Percentiles rank a stretch among this genome's conserved stretches.
Conservation (phyloP, 2,888 invertebrate species). For the Epistrophella euchroma region DNA sequence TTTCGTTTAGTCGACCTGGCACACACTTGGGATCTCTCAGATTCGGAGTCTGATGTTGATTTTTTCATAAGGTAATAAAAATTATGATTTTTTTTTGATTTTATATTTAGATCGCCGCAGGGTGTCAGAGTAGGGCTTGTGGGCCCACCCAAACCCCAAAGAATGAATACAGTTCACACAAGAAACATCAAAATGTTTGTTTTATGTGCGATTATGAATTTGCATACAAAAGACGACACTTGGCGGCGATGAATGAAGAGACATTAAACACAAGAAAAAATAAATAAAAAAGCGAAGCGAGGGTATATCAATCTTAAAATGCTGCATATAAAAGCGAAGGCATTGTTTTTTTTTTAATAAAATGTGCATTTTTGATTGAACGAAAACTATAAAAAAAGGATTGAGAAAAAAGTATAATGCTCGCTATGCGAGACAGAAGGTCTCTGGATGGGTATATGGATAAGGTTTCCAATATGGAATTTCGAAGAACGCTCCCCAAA, state of each 20-base stretch:
- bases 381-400: conserved; percentile 13
- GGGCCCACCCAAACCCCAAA: conserved; percentile 62
- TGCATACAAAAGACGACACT: conserved; percentile 71
- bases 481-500: conserved; percentile 27
- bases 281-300: conserved; percentile 7
- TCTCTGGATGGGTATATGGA: conserved; percentile 26
- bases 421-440: conserved; percentile 56
- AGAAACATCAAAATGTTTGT: conserved; percentile 73
- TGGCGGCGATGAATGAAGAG: background rate
- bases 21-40: conserved; percentile 6
- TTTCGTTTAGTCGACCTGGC: conserved; percentile 12
- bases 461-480: conserved; percentile 29
- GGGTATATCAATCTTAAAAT: conserved; percentile 35
- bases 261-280: conserved; percentile 1
- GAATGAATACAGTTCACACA: conserved; percentile 38
- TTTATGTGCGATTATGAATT: conserved; percentile 74
- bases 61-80: conserved; percentile 49
- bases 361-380: conserved; percentile 50
- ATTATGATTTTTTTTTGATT: conserved; percentile 38
- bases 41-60: conserved; percentile 29
- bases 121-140: conserved; percentile 57
- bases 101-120: conserved; percentile 63
- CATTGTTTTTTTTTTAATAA: background rate
- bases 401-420: conserved; percentile 10
- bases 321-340: conserved; percentile 37